Evolutionary conservation across 2,888 invertebrate species (phyloP), one percentile per base, ranked within the genome.

Genomic region (Abrostola tripartita): DNA sequence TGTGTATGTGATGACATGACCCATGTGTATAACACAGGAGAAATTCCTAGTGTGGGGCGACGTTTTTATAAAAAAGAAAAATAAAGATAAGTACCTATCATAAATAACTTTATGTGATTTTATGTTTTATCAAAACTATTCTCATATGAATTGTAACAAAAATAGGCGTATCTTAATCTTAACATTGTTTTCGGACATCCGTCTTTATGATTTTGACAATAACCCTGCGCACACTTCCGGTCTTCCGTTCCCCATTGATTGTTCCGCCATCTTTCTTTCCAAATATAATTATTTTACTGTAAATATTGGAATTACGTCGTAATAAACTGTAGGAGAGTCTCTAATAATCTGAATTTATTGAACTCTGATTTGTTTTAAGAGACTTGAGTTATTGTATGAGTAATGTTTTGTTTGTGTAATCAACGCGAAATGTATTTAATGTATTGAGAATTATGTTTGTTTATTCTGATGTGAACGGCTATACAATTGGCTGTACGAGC

Each of bases 171-270:
- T 67, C 74, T 64, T 85, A 85, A 63, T 67, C 74, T 64, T 85
- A 85, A 88, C 83, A 76, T 82, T 85, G 83, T 87, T 87, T 82
- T 84, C 81, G 81, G 81, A 78, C 79, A 74, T 67, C 75, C 79
- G 71, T 78, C 71, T 66, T 79, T 51, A 75, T 79, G 80, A 84
- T 84, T 82, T 81, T 76, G 75, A 77, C 78, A 81, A 79, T 79
- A 65, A 61, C 82, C 77, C 71, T 68, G 60, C 65, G 78, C 63
- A 72, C 68, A 81, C 83, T 81, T 76, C 61, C 65, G 79, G 65
- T 71, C 81, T 84, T 81, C 82, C 78, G 79, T 76, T n/a, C n/a
- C 78, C 75, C 70, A 52, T 58, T 61, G 81, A 85, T 85, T 82
- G 81, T 61, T 74, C 73, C 77, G 61, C 54, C 55, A 61, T 63